Base-by-base conservation (phyloP, 2,113 vertebrate species). In the Willisornis vidua region DNA sequence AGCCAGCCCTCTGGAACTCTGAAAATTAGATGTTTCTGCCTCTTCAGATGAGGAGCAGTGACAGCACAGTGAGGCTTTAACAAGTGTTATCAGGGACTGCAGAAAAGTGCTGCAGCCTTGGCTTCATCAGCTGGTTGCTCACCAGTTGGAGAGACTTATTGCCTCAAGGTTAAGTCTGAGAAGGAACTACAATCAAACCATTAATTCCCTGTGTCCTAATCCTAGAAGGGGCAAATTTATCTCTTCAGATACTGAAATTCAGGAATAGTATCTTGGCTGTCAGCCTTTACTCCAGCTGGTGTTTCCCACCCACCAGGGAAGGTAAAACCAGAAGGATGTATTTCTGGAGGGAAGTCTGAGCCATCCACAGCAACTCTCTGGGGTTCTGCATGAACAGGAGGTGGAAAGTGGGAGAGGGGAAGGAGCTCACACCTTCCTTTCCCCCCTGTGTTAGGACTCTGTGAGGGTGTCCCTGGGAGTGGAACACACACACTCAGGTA, bases 291-390 rank as follows among this genome's bases (percentile, higher is more conserved):
- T 65, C 17, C 41, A 58, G 2, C 7, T 3, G 3, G 10, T 63
- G 52, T 43, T 66, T 82, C 25, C 35, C 19, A 67, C 41, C 29
- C 28, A 23, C 9, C 31, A n/a, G 7, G 9, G 17, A 59, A 74
- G 16, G 48, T 28, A 65, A 46, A 91, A 89, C 3, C 26, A 43
- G 33, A 43, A 29, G 24, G 6, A 19, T 62, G 5, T 7, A 6
- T 75, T 75, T 87, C 52, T 54, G 16, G 15, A 59, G 23, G 33
- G 22, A 78, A 71, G 7, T n/a, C 76, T 75, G 57, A 66, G 19
- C 23, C 62, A 61, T 19, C 10, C 3, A 1, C 16, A 37, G 7
- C 23, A 48, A 7, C 26, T 77, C 29, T 29, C 18, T 0, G 0
- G 8, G 9, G 19, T 19, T 65, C 9, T 43, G 31, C 31, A 16